Conservation (phyloP, 2,797 vertebrate genomes). For the Sebastes aleutianus region DNA sequence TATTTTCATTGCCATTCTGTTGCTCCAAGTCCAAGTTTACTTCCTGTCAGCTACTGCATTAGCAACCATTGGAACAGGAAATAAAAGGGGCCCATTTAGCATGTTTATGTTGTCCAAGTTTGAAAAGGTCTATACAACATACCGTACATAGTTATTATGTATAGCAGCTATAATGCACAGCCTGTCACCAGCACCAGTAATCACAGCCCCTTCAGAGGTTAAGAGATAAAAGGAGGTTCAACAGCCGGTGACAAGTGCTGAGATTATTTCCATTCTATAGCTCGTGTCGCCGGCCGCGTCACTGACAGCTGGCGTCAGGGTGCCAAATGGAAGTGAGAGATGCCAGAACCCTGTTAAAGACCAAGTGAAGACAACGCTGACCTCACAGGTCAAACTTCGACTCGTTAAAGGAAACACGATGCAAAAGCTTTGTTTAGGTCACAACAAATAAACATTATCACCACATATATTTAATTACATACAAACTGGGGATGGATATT, state of each 20-base stretch:
- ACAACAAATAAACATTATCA: conserved; percentile 3
- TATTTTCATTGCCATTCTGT: too few relatives aligned
- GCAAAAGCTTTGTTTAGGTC: conserved; percentile 30
- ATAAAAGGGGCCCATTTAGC: too few relatives aligned
- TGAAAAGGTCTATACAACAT: too few relatives aligned
- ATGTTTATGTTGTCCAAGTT: too few relatives aligned
- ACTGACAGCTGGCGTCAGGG: conserved; percentile 66
- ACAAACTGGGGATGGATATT: background rate
- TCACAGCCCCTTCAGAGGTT: conserved; percentile 66
- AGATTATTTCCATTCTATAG: conserved; percentile 78
- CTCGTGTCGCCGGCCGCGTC: conserved; percentile 12
- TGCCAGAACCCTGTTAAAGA: conserved; percentile 64
- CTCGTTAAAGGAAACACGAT: conserved; percentile 29
- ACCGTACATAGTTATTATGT: background rate
- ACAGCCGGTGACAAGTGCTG: conserved; percentile 73
- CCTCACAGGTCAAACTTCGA: conserved; percentile 20
- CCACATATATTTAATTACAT: background rate
- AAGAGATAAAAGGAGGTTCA: conserved; percentile 75
- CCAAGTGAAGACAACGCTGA: conserved; percentile 50
- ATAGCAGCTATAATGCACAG: background rate
- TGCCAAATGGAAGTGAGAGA: conserved; percentile 71
- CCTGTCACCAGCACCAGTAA: conserved; percentile 20
- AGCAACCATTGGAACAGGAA: too few relatives aligned
- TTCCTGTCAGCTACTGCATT: too few relatives aligned
- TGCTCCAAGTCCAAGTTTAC: too few relatives aligned